Percentiles rank a stretch among this genome's conserved stretches.
These are phyloP conservation scores for Cyprinodon variegatus DNA, from an alignment of 2,113 vertebrate species.

Conservation along the genomic window DNA sequence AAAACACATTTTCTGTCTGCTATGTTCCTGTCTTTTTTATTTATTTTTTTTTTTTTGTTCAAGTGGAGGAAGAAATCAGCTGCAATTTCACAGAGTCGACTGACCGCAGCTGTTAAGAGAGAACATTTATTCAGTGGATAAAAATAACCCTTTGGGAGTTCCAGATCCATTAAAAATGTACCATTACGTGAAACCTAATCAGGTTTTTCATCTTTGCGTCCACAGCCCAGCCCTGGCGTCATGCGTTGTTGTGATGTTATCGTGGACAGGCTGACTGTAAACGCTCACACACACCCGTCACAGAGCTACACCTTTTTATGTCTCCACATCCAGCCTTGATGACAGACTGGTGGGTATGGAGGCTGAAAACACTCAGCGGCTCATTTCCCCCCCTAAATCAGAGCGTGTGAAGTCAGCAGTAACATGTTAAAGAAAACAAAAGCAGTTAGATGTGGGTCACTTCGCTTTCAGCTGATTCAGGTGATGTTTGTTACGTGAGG, in stretches of 20 bases:
- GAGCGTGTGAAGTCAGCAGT: background rate
- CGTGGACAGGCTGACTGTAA: background rate
- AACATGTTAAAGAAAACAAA: constrained; percentile 23
- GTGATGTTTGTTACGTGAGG: background rate
- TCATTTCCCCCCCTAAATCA: background rate
- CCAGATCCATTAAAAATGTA: background rate
- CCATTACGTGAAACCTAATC: background rate
- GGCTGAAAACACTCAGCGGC: background rate
- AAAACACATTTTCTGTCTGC: too few relatives aligned
- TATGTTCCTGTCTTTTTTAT: background rate
- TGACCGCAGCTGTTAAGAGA: background rate
- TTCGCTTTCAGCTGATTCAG: constrained; percentile 10
- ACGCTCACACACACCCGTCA: background rate
- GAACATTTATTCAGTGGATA: background rate
- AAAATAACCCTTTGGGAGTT: background rate
- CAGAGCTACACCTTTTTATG: background rate
- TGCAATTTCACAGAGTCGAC: background rate
- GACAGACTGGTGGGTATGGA: background rate
- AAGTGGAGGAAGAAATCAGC: background rate
- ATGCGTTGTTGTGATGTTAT: background rate
- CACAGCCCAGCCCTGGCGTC: background rate
- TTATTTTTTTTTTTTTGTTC: background rate
- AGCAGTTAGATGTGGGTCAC: background rate
- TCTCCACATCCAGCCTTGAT: background rate
- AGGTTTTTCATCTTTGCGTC: background rate